phyloP scores from a whole-genome alignment of 2,113 vertebrate species.

The Montifringilla adamsi region DNA sequence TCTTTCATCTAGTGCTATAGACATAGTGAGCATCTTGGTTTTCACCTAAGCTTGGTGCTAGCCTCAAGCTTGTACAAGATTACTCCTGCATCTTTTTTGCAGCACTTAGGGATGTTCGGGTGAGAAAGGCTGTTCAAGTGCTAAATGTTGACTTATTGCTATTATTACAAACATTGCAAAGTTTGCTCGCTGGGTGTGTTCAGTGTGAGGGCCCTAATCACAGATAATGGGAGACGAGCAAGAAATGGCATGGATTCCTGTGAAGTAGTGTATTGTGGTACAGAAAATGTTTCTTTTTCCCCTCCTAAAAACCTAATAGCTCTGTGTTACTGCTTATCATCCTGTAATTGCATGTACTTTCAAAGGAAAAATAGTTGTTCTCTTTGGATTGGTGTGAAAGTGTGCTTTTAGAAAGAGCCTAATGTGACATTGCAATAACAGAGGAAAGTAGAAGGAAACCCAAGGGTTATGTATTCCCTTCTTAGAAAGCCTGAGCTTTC shows the following conservation, averaged over 20 bases:
- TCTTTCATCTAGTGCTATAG: not conserved
- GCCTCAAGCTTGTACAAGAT: not conserved
- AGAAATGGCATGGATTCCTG: not conserved
- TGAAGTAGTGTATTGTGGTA: not conserved
- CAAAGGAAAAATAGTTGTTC: not conserved
- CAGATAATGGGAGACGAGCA: not conserved
- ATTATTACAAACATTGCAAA: not conserved
- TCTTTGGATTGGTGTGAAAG: not conserved
- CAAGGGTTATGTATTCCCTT: not conserved
- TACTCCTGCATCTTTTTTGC: not conserved
- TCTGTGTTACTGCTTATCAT: not conserved
- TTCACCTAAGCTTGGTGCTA: not conserved
- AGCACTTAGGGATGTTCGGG: fast-evolving
- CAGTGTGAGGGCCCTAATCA: not conserved
- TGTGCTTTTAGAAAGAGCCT: not conserved
- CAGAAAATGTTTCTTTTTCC: not conserved
- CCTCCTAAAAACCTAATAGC: not conserved
- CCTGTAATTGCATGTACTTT: not conserved
- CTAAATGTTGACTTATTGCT: not conserved
- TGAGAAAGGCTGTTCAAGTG: not conserved
- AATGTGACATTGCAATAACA: not conserved
- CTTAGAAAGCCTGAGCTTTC: not conserved
- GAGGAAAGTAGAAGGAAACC: not conserved
- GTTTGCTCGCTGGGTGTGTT: not conserved
- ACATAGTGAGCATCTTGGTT: not conserved